phyloP scores from a whole-genome alignment of 2,113 vertebrate genomes.

The Antennarius striatus region DNA sequence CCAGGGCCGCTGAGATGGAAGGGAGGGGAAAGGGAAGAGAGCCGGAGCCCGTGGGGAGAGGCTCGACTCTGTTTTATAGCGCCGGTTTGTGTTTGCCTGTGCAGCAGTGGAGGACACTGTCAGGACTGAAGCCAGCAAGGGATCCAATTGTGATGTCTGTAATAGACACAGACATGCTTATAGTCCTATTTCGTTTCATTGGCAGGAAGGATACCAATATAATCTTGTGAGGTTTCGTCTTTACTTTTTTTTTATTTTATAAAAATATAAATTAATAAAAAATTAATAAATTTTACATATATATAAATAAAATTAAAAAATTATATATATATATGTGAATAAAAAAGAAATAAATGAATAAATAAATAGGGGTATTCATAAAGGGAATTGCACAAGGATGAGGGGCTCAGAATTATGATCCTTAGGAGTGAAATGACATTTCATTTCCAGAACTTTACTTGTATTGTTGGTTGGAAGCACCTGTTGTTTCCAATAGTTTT shows the following conservation, averaged over 20 bases:
- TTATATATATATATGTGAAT: too few species aligned
- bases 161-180: slow-evolving; percentile 67
- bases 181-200: slow-evolving; percentile 48
- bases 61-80: slow-evolving; percentile 43
- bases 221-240: slow-evolving; percentile 31
- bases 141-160: slow-evolving; percentile 29
- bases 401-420: slow-evolving; percentile 13
- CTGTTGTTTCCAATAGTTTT: too few species aligned
- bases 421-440: slow-evolving; percentile 9
- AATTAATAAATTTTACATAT: too few species aligned
- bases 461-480: too few species aligned
- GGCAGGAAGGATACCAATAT: slow-evolving; percentile 34
- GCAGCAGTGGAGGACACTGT: slow-evolving; percentile 18
- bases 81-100: slow-evolving; percentile 12
- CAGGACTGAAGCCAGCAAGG: slow-evolving; percentile 37
- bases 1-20: slow-evolving; percentile 29
- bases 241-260: slow-evolving; percentile 1
- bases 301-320: too few species aligned
- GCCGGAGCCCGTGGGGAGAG: slow-evolving; percentile 33
- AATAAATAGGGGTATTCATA: too few species aligned
- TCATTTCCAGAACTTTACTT: slow-evolving; percentile 14
- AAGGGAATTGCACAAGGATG: slow-evolving; percentile 4
- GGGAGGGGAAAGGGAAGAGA: slow-evolving; percentile 39
- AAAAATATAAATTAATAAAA: too few species aligned
- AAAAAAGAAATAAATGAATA: too few species aligned